Evolutionary conservation across 2,797 vertebrate species (phyloP).

Genomic region (Bradypus variegatus): DNA sequence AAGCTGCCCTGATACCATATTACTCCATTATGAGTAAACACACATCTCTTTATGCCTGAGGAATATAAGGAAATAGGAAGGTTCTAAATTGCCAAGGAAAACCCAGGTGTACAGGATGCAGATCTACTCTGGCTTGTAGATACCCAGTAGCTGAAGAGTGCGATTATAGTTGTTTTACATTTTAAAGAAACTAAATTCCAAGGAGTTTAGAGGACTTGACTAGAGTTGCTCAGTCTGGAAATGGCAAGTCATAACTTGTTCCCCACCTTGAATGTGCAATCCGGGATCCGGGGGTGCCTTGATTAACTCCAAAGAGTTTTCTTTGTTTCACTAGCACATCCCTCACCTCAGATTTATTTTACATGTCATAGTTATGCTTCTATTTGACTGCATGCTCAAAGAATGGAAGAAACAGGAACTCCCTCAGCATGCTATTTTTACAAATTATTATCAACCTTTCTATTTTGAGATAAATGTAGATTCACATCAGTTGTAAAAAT

Average conservation of each 20-base stretch:
- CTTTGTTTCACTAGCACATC: not conserved
- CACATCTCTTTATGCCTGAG: not conserved
- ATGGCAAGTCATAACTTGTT: not conserved
- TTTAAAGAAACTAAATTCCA: not conserved
- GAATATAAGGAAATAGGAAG: not conserved
- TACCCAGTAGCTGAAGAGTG: not conserved
- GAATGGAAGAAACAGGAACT: not conserved
- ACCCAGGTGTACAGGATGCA: not conserved
- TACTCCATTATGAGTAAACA: not conserved
- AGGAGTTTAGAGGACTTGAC: not conserved
- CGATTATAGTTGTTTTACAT: not conserved
- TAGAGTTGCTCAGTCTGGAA: not conserved
- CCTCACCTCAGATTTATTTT: not conserved
- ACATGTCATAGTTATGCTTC: not conserved
- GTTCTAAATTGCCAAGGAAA: not conserved
- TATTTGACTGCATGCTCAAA: not conserved
- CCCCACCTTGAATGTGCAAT: rapidly evolving
- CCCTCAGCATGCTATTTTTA: no score
- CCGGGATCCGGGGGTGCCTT: not conserved
- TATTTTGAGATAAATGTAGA: not conserved
- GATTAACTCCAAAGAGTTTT: not conserved
- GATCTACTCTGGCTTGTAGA: not conserved
- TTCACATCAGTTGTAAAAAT: not conserved
- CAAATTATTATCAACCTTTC: not conserved
- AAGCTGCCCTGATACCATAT: not conserved